These are phyloP conservation scores for Frankliniella fusca DNA, from an alignment of 2,888 invertebrate species.

Conservation along the genomic window DNA sequence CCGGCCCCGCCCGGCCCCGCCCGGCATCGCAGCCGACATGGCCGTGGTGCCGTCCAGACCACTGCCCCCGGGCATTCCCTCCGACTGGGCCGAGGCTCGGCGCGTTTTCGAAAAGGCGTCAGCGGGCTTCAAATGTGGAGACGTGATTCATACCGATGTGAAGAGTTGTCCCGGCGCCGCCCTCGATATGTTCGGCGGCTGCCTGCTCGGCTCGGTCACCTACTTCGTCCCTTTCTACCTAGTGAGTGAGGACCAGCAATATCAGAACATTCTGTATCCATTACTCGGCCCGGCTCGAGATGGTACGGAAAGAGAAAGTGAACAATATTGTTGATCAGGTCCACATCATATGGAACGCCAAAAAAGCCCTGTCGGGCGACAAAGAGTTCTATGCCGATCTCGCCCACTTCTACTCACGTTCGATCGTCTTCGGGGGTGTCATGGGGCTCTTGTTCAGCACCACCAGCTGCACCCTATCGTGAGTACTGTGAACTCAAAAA, in stretches of 20 bases:
- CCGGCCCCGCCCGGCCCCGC: neutral
- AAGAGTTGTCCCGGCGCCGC: neutral
- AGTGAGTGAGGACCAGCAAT: neutral
- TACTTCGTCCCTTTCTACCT: slow-evolving; percentile 7
- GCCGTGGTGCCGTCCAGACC: neutral
- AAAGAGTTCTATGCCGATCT: neutral
- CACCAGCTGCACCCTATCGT: neutral
- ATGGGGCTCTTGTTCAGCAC: neutral
- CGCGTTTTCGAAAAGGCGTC: neutral
- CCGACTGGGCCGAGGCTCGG: neutral
- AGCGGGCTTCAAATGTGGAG: neutral
- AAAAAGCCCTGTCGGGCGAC: neutral
- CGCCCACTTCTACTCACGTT: neutral
- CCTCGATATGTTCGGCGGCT: neutral
- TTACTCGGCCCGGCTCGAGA: no score
- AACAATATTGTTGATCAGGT: neutral
- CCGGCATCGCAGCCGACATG: no score
- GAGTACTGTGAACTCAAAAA: neutral
- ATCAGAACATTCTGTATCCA: neutral
- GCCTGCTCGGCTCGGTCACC: neutral
- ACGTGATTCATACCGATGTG: neutral
- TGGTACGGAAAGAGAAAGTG: no score
- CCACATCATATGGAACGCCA: neutral
- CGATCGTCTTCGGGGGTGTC: neutral
- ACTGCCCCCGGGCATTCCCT: slow-evolving; percentile 2